Conservation (phyloP, 2,113 vertebrate species). For the Acanthisitta chloris region DNA sequence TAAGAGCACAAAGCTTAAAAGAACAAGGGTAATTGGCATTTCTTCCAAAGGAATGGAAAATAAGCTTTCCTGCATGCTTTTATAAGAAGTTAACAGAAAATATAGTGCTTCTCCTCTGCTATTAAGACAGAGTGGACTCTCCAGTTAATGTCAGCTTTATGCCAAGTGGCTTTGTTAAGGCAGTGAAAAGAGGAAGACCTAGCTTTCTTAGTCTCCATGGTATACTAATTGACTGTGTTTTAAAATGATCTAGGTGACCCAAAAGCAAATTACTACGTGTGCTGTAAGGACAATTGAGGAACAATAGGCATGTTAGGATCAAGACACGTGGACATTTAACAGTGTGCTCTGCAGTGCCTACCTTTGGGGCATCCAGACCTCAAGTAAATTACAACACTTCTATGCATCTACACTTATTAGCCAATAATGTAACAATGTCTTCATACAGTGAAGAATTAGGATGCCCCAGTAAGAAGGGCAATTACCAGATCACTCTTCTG, state of each 20-base stretch:
- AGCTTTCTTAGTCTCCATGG: background rate
- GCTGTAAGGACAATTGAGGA: background rate
- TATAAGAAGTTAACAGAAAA: background rate
- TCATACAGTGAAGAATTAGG: background rate
- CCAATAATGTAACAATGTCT: background rate
- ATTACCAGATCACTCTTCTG: background rate
- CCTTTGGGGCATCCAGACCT: background rate
- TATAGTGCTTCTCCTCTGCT: background rate
- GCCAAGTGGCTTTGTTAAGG: background rate
- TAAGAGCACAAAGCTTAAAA: background rate
- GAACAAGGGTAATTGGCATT: background rate
- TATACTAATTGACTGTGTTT: background rate
- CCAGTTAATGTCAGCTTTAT: background rate
- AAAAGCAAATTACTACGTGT: background rate
- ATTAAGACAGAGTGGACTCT: background rate
- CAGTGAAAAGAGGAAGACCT: background rate
- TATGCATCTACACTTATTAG: background rate
- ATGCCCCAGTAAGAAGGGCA: background rate
- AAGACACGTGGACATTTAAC: background rate
- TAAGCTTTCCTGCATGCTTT: background rate
- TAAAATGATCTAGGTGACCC: background rate
- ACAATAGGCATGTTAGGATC: background rate
- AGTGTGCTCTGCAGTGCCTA: background rate
- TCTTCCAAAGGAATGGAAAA: background rate
- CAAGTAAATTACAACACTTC: background rate